Base-by-base conservation (phyloP, 1,140 invertebrate genomes). In the Drosophila bipectinata region DNA sequence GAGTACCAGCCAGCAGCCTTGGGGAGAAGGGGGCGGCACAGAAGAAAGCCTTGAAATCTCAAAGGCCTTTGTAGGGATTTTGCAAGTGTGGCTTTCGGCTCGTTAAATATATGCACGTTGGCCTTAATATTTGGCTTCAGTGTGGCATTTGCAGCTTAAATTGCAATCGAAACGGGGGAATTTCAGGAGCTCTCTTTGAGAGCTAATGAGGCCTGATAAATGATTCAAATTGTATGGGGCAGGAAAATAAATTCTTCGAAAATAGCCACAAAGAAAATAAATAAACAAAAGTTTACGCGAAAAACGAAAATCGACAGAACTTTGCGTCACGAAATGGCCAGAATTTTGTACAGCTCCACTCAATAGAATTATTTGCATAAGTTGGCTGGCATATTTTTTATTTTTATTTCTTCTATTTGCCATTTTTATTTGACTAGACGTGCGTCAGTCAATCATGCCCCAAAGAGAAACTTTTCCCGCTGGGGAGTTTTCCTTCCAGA, bases 341-440 rank as follows among this genome's bases (percentile, higher is more conserved):
- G 49, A 64, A 72, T 55, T 54, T 37, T 64, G 14, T 55, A 52
- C 45, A 37, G 62, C 52, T 34, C 71, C 53, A 82, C 84, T 79
- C 76, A 73, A 79, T 79, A 59, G 61, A 68, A 73, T 84, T 85
- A 84, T 83, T 72, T 79, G 64, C 59, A 82, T 74, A 82, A 28
- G 44, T 61, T 63, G 55, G 15, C 72, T 79, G 61, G 41, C 53
- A 60, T 75, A 76, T 80, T 80, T 67, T 48, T 24, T 60, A 44
- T 62, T 52, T 72, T 58, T 56, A 48, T 76, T 60, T 62, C 26
- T 56, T 61, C 55, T 55, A 55, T 67, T 60, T 67, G 63, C 63
- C 63, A 59, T 73, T 64, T 73, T 64, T 82, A 82, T 84, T 79
- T 79, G 81, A 66, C 72, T 84, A 80, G 80, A 79, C 62, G 80